These are phyloP conservation scores for Tolmerus cingulatus DNA, from an alignment of 2,888 invertebrate species.

Conservation along the genomic window DNA sequence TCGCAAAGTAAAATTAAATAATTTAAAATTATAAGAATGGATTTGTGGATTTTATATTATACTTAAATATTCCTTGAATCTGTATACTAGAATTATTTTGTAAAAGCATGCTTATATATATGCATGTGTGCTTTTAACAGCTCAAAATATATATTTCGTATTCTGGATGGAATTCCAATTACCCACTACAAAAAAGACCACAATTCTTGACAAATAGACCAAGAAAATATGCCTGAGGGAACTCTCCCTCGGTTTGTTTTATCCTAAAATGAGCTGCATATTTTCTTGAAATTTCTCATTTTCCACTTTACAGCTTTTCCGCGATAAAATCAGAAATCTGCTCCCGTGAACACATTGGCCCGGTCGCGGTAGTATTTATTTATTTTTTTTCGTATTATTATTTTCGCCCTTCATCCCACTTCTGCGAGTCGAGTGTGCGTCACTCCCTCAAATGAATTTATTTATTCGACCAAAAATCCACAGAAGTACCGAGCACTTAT, in stretches of 20 bases:
- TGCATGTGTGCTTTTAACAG: not conserved
- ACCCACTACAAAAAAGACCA: not conserved
- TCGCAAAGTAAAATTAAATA: too few species aligned
- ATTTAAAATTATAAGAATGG: too few species aligned
- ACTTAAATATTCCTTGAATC: not conserved
- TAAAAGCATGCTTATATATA: too few species aligned
- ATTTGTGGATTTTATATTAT: too few species aligned
- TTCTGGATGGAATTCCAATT: not conserved
- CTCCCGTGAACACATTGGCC: not conserved
- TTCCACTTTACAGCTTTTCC: constrained; percentile 13
- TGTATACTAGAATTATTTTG: not conserved
- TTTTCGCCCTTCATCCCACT: not conserved
- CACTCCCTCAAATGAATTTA: constrained; percentile 15
- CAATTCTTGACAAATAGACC: not conserved
- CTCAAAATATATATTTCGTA: not conserved
- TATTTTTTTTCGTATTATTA: not conserved
- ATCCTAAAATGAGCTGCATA: not conserved
- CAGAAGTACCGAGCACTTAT: constrained; percentile 10
- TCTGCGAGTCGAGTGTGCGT: not conserved
- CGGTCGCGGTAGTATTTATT: not conserved
- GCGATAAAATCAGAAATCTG: not conserved
- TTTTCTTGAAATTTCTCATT: constrained; percentile 22
- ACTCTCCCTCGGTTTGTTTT: not conserved
- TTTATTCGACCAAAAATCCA: constrained; percentile 9
- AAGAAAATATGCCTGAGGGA: not conserved